These are phyloP conservation scores for Cnemophilus loriae DNA, from an alignment of 2,113 vertebrate species.

Conservation along the genomic window DNA sequence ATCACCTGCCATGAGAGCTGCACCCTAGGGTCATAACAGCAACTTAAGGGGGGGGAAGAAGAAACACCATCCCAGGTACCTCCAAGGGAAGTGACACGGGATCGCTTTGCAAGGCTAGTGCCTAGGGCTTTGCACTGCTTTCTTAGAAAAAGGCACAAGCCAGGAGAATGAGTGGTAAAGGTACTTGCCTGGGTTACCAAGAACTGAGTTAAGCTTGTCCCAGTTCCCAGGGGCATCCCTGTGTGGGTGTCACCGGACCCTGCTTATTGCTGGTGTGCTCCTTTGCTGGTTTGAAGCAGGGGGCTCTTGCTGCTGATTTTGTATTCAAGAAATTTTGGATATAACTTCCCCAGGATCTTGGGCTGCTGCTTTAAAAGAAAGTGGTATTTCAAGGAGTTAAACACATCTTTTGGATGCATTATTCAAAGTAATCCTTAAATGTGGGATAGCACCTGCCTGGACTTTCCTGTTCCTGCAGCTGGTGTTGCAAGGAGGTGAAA, in stretches of 20 bases:
- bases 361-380: background rate
- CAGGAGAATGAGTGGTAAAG: background rate
- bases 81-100: background rate
- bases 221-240: background rate
- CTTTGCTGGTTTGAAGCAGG: background rate
- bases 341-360: background rate
- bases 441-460: background rate
- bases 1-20: background rate
- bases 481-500: background rate
- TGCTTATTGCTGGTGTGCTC: background rate
- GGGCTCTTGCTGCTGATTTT: background rate
- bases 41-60: background rate
- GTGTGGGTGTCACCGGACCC: background rate
- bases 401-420: accelerated
- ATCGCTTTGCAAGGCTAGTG: background rate
- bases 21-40: background rate
- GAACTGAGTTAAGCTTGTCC: background rate
- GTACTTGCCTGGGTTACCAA: background rate
- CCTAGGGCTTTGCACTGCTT: background rate
- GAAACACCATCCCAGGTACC: background rate
- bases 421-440: background rate
- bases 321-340: background rate
- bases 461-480: background rate
- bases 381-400: background rate
- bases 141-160: background rate